Conservation (phyloP, 2,888 invertebrate species). For the Seladonia tumulorum region DNA sequence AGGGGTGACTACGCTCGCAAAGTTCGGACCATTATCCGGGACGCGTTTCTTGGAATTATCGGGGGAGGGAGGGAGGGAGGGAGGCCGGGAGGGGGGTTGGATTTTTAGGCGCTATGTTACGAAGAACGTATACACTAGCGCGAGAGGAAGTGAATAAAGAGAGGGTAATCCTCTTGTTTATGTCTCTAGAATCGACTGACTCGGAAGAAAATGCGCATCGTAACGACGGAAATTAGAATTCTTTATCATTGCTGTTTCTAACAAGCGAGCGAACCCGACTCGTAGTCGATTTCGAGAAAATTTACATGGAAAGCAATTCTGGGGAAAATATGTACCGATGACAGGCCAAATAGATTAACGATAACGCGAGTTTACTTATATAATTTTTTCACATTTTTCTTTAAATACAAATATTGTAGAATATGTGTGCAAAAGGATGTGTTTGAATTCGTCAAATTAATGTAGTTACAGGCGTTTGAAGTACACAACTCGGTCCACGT, state of each 20-base stretch:
- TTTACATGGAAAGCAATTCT: not conserved
- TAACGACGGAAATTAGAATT: constrained; percentile 64
- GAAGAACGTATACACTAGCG: not conserved
- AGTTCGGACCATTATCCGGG: constrained; percentile 25
- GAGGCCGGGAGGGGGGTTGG: not conserved
- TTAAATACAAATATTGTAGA: not conserved
- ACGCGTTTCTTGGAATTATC: constrained; percentile 13
- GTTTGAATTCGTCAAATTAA: not conserved
- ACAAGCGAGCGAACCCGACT: not conserved
- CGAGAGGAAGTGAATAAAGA: not conserved
- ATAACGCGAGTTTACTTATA: not conserved
- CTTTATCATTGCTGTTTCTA: constrained; percentile 12
- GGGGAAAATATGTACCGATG: not conserved
- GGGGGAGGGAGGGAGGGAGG: not conserved
- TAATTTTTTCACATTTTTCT: not conserved
- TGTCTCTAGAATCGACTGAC: constrained; percentile 61
- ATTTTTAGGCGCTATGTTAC: constrained; percentile 10
- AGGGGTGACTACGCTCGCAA: constrained; percentile 8
- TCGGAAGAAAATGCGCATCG: constrained; percentile 49
- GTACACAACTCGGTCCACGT: not conserved
- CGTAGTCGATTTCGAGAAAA: not conserved
- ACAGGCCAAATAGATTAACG: not conserved
- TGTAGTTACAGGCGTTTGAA: not conserved
- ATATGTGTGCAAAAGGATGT: not conserved
- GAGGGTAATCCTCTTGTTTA: constrained; percentile 62